Evolutionary conservation across 2,888 invertebrate species (phyloP).

Genomic region (Papilio elwesi): DNA sequence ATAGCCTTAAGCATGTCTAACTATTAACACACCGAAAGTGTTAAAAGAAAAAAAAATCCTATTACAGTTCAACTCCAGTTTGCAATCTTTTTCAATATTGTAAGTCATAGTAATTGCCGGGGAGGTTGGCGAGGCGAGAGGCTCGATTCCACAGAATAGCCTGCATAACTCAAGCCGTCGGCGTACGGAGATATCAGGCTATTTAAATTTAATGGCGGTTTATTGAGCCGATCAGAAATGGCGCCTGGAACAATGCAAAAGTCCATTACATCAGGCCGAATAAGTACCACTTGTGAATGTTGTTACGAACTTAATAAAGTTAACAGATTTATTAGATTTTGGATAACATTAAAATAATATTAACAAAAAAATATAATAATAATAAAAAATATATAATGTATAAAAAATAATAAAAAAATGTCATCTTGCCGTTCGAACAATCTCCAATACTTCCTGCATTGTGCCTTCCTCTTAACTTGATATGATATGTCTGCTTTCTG

Average conservation of each 20-base stretch:
- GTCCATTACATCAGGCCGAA: neutral
- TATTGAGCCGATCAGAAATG: slow-evolving; percentile 35
- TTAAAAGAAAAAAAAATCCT: neutral
- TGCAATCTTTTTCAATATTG: slow-evolving; percentile 36
- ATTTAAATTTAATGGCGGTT: slow-evolving; percentile 40
- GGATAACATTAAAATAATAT: too few relatives aligned
- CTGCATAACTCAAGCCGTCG: slow-evolving; percentile 38
- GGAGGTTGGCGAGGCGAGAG: slow-evolving; percentile 27
- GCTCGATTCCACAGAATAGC: slow-evolving; percentile 31
- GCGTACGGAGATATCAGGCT: slow-evolving; percentile 34
- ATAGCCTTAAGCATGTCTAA: neutral
- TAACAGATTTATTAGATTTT: neutral
- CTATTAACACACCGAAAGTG: neutral
- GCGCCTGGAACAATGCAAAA: slow-evolving; percentile 13
- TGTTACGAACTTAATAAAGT: neutral
- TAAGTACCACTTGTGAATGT: neutral
- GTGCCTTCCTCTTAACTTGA: too few relatives aligned
- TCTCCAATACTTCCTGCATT: too few relatives aligned
- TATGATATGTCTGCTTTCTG: too few relatives aligned
- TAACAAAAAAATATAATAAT: too few relatives aligned
- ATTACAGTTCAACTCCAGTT: neutral
- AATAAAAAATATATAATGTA: too few relatives aligned
- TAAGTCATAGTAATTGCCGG: slow-evolving; percentile 44
- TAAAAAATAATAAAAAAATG: too few relatives aligned
- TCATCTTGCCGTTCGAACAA: too few relatives aligned